A percentile compares a stretch with the other conserved stretches of the same genome.
phyloP scores from a whole-genome alignment of 2,797 vertebrate species.

The Heteromormyrus szaboi region DNA sequence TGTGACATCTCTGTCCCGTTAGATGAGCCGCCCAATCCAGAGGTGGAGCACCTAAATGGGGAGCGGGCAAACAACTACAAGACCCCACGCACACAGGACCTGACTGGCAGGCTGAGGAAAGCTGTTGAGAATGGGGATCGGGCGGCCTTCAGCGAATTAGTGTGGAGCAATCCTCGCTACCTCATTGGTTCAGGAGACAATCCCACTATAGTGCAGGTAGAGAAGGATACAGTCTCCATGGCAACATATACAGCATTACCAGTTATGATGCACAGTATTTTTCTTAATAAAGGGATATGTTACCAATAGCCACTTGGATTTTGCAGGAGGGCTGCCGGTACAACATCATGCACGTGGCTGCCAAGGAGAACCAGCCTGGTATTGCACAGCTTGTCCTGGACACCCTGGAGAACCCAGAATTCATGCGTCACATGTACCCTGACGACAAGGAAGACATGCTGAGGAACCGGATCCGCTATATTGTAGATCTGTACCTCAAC shows the following conservation, averaged over 20 bases:
- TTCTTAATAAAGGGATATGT: neutral
- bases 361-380: conserved; percentile 69
- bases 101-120: conserved; percentile 70
- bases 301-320: neutral
- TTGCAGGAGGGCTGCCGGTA: conserved; percentile 76
- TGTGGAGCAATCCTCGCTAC: conserved; percentile 77
- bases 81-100: conserved; percentile 72
- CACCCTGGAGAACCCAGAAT: conserved; percentile 67
- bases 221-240: neutral
- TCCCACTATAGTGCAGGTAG: conserved; percentile 75
- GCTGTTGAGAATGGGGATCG: conserved; percentile 69
- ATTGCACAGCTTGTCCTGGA: conserved; percentile 66
- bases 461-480: conserved; percentile 63
- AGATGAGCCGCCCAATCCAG: neutral
- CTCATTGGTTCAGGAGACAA: conserved; percentile 81
- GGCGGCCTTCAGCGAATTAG: conserved; percentile 58
- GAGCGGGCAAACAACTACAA: conserved; percentile 75
- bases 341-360: conserved; percentile 76
- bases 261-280: neutral
- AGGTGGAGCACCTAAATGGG: neutral
- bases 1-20: neutral
- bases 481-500: conserved; percentile 78
- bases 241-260: neutral
- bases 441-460: conserved; percentile 66
- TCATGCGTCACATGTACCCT: conserved; percentile 78